Evolutionary conservation across 2,797 vertebrate species (phyloP), one percentile per base, ranked within the genome.

Genomic region (Sebastes vulpes): DNA sequence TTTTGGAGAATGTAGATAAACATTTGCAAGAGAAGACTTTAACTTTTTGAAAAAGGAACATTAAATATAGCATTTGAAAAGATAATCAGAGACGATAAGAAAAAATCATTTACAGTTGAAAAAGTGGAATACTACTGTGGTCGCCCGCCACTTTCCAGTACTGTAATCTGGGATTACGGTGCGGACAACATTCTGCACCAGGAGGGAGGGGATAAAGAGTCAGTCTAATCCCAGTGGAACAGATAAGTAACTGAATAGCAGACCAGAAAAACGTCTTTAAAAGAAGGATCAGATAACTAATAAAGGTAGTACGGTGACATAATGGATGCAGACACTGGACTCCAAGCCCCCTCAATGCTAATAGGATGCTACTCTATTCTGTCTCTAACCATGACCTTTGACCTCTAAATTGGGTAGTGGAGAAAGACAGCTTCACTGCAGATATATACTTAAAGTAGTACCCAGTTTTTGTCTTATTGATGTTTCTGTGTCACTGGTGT

Each of bases 151-250:
- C 28, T 69, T 79, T 69, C 72, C 76, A 25, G 23, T 35, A 46
- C 75, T 59, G 70, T 95, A 95, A 96, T 95, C 93, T 91, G 83
- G 89, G 95, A 95, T 95, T 95, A 95, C 12, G 59, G 56, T 31
- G 63, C 70, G 60, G 57, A 67, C 14, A 72, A 61, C 75, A 8
- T 54, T 75, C 58, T 82, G 77, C 76, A 73, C n/a, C 54, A 64
- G 75, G 42, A 76, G 60, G 69, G 74, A 81, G 69, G 78, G 87
- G 88, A 83, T 77, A 71, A 89, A 61, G 63, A 63, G 48, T 16
- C 31, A 26, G 52, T 72, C 64, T 95, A 93, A 95, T 94, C 87
- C 82, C 21, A 76, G 1, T 73, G 42, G 54, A 82, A 70, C 67
- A 69, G 54, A 79, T 52, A 88, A 56, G 21, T 38, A 26, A 54